These are phyloP conservation scores for Mus spicilegus DNA, from an alignment of 2,113 vertebrate species.

Conservation along the genomic window DNA sequence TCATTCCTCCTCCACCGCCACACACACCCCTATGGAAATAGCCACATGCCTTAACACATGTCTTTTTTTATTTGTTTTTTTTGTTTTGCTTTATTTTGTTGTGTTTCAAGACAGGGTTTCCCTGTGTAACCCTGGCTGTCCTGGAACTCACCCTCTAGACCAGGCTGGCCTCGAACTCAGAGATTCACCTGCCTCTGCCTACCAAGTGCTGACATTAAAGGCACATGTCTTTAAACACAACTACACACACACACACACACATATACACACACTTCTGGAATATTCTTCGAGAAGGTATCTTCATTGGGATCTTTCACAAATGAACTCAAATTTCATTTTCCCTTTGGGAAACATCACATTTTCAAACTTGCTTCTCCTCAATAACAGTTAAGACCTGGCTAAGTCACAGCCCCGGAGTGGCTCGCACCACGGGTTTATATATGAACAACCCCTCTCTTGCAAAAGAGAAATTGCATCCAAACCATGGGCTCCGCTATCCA, in stretches of 20 bases:
- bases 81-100: not conserved
- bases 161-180: not conserved
- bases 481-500: not conserved
- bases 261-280: not conserved
- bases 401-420: not conserved
- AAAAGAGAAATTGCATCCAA: conserved; percentile 51
- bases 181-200: not conserved
- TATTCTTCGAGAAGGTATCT: not conserved
- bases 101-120: not conserved
- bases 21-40: not conserved
- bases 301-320: not conserved
- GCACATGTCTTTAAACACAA: not conserved
- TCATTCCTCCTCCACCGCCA: not conserved
- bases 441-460: conserved; percentile 31
- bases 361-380: conserved; percentile 57
- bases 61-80: not conserved
- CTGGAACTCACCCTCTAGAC: not conserved
- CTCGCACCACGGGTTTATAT: not conserved
- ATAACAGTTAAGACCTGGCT: not conserved
- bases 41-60: not conserved
- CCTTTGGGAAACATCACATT: conserved; percentile 58
- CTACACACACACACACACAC: not conserved
- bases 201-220: not conserved
- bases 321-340: conserved; percentile 12
- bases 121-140: not conserved